Evolutionary conservation across 2,113 vertebrate genomes (phyloP).

Genomic region (Lampris megalopsis): DNA sequence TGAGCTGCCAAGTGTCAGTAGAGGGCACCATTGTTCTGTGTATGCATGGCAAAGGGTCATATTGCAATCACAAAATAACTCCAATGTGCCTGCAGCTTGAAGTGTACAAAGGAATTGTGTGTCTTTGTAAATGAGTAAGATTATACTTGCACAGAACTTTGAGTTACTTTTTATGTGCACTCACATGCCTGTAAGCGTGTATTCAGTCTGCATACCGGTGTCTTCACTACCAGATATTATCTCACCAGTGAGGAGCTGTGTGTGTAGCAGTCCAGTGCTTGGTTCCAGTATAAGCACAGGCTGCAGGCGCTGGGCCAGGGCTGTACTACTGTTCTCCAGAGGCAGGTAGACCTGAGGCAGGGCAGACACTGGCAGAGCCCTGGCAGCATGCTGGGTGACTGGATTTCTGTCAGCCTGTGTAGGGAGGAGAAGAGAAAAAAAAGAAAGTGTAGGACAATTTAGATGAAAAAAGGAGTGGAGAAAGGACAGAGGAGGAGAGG

Average conservation of each 20-base stretch:
- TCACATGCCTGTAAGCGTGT: background rate
- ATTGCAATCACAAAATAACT: background rate
- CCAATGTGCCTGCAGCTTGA: background rate
- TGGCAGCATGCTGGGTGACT: constrained; percentile 69
- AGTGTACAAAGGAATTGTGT: background rate
- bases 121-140: background rate
- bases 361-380: constrained; percentile 68
- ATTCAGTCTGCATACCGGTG: background rate
- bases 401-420: constrained; percentile 80
- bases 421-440: constrained; percentile 23
- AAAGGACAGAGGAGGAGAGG: background rate
- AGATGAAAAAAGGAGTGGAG: constrained; percentile 7
- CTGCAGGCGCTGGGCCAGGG: constrained; percentile 85
- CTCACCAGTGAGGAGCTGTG: constrained; percentile 87
- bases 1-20: constrained; percentile 2
- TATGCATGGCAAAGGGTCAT: background rate
- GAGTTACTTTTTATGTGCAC: background rate
- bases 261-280: constrained; percentile 81
- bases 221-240: constrained; percentile 5
- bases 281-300: constrained; percentile 91
- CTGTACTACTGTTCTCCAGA: constrained; percentile 75
- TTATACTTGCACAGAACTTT: background rate
- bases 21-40: constrained; percentile 41
- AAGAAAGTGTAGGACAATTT: background rate
- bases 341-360: constrained; percentile 84